Base-by-base conservation (phyloP, 2,888 invertebrate species). In the Eumacrocentrus americanus region DNA sequence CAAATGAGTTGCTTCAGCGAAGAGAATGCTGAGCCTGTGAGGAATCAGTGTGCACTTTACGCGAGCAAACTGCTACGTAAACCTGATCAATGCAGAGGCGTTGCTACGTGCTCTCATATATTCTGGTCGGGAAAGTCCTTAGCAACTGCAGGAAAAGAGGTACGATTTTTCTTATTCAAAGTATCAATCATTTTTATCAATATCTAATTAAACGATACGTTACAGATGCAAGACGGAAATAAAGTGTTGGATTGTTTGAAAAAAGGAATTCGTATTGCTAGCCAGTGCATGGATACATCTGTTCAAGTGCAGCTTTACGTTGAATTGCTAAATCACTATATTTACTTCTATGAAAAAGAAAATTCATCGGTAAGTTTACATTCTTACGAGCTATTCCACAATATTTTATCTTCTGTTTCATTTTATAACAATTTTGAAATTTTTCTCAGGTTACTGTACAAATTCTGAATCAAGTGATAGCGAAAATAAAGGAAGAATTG, bases 81-180 rank as follows among this genome's bases (percentile, higher is more conserved):
- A 74, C 97, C 98, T 0, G 99, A 99, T 83, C 99, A 99, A 80
- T 97, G 97, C 73, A 85, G 98, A 37, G 98, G 95, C 0, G 95
- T 98, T 0, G 92, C 94, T 0, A 88, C 92, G 0, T 96, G 96
- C 78, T 93, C 98, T 0, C 95, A 98, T 80, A 87, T 99, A 62
- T 99, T 98, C 84, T 99, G 99, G 99, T 95, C 95, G 66, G 94
- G 93, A 12, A 89, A 91, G 72, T 84, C 84, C 51, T 74, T 82
- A 16, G 82, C 79, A 25, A 81, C 81, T 3, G 78, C 73, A 12
- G 84, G 83, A 44, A 77, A 83, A 70, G 84, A 83, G 72, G 84
- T 83, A 70, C 61, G 62, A 61, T 47, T 35, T 48, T 38, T 25
- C 38, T 38, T 42, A 46, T 46, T 48, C n/a, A 35, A n/a, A n/a